These are phyloP conservation scores for Cantharis rufa DNA, from an alignment of 2,888 invertebrate species.

Conservation along the genomic window DNA sequence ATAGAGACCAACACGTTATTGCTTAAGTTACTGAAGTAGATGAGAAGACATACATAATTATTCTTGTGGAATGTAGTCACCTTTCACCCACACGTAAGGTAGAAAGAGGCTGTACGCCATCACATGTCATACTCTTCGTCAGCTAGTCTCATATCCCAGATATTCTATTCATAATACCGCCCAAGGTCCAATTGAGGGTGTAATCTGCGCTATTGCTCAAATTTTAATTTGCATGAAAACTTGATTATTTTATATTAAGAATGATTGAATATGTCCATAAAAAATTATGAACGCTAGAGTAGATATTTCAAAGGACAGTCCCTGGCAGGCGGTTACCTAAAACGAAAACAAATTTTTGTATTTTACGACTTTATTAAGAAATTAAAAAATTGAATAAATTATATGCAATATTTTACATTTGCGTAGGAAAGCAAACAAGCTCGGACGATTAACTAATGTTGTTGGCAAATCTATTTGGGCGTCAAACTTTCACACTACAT, in stretches of 20 bases:
- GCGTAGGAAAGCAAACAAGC: background rate
- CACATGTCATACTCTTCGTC: conserved; percentile 41
- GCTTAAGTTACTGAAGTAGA: conserved; percentile 26
- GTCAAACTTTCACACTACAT: background rate
- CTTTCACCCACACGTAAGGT: conserved; percentile 47
- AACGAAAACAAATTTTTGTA: background rate
- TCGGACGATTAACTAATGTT: background rate
- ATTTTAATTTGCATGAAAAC: background rate
- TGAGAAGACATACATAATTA: conserved; percentile 37
- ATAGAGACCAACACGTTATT: conserved; percentile 8
- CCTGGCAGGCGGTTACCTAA: background rate
- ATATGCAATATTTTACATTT: background rate
- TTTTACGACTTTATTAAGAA: background rate
- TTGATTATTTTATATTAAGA: background rate
- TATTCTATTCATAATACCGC: conserved; percentile 11
- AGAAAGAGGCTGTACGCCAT: conserved; percentile 37
- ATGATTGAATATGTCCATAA: background rate
- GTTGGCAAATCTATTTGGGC: background rate
- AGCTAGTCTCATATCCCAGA: conserved; percentile 19
- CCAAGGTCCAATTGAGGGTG: background rate
- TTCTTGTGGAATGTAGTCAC: conserved; percentile 48
- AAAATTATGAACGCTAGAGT: background rate
- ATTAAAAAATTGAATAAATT: background rate
- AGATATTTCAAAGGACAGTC: background rate
- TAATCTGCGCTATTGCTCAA: background rate